Base-by-base conservation (phyloP, 1,140 invertebrate genomes). In the Hylaeus volcanicus region DNA sequence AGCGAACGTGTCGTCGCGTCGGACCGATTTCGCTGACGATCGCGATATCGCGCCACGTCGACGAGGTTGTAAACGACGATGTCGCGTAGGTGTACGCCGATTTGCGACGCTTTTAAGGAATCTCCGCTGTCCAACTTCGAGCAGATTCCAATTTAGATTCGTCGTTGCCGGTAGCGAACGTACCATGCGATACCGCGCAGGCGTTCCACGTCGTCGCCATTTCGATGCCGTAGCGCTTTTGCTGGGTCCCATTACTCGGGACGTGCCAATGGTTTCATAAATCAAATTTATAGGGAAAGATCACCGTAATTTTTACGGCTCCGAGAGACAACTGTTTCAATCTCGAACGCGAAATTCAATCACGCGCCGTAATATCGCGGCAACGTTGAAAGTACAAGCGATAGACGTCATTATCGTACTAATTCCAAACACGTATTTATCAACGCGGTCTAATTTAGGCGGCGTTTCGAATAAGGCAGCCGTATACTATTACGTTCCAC, bases 131-230 rank as follows among this genome's bases (percentile, higher is more conserved):
- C 66, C 41, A 41, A 43, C 26, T 56, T 53, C 53, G 58, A 39
- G 66, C 63, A 89, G 87, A 89, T 89, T 89, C 84, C 88, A 89
- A 89, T 89, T 89, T 89, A 89, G 88, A 89, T 89, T 74, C 79
- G 80, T 74, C 71, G 73, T 55, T 74, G 72, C 45, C 73, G 86
- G 63, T 66, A 74, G 55, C 83, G 75, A 70, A 63, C 53, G 60
- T 26, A 26, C 26, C 8, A 55, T 68, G 61, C 71, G 75, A 78
- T 68, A 61, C 41, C 56, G 72, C 41, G 45, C 82, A 53, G 63
- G 48, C 74, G 74, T 64, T 69, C 82, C 45, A 65, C 71, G 69
- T 74, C 79, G 60, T 70, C 69, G 82, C 37, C 15, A 11, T 77
- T 39, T 80, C 61, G n/a, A 43, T 51, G 68, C 15, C 14, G 41